phyloP scores from a whole-genome alignment of 2,888 invertebrate species.

The Habrosyne pyritoides region DNA sequence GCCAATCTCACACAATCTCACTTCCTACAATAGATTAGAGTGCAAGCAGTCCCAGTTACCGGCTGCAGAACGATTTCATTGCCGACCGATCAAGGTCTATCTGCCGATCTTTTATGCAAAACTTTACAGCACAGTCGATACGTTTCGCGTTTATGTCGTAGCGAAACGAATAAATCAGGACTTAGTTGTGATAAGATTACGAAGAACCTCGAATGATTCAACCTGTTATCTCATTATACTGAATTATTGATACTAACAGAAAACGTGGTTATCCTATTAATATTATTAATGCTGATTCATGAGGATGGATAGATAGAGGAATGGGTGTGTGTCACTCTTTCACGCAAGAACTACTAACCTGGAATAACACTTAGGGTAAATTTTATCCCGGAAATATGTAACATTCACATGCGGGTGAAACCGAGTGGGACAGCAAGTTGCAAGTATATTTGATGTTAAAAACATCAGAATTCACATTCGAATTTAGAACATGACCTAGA shows the following conservation, averaged over 20 bases:
- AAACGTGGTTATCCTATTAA: no score
- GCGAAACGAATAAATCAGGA: background rate
- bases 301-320: no score
- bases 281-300: no score
- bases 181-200: background rate
- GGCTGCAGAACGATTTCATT: constrained; percentile 29
- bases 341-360: no score
- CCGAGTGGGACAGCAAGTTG: no score
- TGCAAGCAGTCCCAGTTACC: constrained; percentile 19
- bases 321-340: no score
- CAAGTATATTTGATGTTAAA: no score
- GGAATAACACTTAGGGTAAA: no score
- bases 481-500: no score
- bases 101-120: constrained; percentile 19
- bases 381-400: no score
- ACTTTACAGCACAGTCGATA: constrained; percentile 9
- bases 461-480: no score
- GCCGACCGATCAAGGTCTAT: constrained; percentile 34
- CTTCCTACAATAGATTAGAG: constrained; percentile 27
- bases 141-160: constrained; percentile 7
- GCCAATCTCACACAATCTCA: constrained; percentile 11
- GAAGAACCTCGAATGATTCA: background rate
- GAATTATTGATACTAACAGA: background rate
- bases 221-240: background rate
- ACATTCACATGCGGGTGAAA: no score